These are phyloP conservation scores for Proteles cristata DNA, from an alignment of 2,113 vertebrate genomes.

Conservation along the genomic window DNA sequence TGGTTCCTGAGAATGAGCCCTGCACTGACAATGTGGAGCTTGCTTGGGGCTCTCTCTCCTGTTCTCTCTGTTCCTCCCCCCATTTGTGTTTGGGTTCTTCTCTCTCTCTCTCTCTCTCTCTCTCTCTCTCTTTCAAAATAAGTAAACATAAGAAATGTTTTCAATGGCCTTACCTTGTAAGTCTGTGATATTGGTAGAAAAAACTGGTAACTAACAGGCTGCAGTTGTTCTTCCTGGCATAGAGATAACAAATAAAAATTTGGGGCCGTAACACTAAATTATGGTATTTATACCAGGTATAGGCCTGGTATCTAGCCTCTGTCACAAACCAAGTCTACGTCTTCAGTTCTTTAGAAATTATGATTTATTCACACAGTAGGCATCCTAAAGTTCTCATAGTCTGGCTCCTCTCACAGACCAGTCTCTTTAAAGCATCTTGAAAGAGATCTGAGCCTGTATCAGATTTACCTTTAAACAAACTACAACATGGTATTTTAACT, in stretches of 20 bases:
- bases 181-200: neutral
- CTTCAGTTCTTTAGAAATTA: slow-evolving; percentile 21
- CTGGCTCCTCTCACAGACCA: neutral
- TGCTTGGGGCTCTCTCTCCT: no score
- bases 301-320: neutral
- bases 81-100: no score
- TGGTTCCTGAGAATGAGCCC: no score
- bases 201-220: neutral
- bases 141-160: no score
- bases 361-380: neutral
- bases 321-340: neutral
- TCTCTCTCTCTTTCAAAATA: no score
- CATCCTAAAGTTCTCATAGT: neutral
- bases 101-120: no score
- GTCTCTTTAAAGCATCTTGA: neutral
- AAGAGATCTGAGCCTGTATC: neutral
- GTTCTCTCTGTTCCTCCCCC: no score
- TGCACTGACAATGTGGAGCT: no score
- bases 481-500: neutral
- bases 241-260: neutral
- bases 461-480: neutral
- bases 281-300: neutral
- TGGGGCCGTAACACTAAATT: neutral
- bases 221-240: neutral
- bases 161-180: neutral